These are phyloP conservation scores for Agapornis canus DNA, from an alignment of 2,797 vertebrate genomes.

Conservation along the genomic window DNA sequence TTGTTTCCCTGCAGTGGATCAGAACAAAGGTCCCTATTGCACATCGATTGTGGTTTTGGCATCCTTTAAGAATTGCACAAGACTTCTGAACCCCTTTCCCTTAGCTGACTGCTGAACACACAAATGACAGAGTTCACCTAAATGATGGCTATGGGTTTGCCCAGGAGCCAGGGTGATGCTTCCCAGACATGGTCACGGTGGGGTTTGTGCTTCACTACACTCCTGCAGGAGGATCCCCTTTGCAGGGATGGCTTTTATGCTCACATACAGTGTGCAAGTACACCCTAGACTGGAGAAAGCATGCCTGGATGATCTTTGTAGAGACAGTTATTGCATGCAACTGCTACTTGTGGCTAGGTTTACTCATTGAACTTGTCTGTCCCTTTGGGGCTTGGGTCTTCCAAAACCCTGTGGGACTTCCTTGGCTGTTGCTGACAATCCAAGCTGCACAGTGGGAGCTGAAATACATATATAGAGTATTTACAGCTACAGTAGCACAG, in stretches of 20 bases:
- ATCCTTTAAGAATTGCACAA: conserved; percentile 56
- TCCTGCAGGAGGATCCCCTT: neutral
- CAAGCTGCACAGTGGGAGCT: neutral
- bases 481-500: neutral
- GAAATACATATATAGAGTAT: neutral
- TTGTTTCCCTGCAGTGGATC: conserved; percentile 66
- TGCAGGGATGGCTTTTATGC: neutral
- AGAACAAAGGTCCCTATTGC: conserved; percentile 61
- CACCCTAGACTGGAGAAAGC: neutral
- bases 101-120: neutral
- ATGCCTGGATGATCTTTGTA: neutral
- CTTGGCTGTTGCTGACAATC: conserved; percentile 1
- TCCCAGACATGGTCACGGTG: neutral
- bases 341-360: neutral
- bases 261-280: neutral
- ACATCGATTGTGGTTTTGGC: conserved; percentile 65
- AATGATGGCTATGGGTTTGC: neutral
- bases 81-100: neutral
- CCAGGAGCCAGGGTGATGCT: neutral
- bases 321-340: conserved; percentile 39
- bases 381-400: neutral
- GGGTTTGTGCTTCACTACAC: neutral
- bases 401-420: neutral
- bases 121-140: neutral
- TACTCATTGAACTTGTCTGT: neutral